Percentiles rank a stretch among this genome's conserved stretches.
Conservation (phyloP, 1,140 invertebrate species). For the Temnothorax nylanderi region DNA sequence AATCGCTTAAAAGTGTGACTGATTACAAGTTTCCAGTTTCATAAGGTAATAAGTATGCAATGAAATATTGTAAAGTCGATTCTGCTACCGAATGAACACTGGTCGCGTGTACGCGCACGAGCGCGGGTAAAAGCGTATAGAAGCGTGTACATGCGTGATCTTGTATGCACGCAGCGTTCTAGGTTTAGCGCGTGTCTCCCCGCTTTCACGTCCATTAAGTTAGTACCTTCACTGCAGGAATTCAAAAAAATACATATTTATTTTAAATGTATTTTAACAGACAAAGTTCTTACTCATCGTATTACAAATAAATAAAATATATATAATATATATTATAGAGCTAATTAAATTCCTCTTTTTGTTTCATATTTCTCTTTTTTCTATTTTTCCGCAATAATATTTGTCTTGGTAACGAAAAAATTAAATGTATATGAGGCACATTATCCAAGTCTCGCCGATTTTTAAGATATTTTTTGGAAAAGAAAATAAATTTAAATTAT, state of each 20-base stretch:
- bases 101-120: slow-evolving; percentile 66
- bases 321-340: not conserved
- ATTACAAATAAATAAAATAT: not conserved
- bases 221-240: not conserved
- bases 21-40: not conserved
- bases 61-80: slow-evolving; percentile 8
- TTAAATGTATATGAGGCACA: not conserved
- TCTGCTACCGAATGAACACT: not conserved
- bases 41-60: not conserved
- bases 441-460: not conserved
- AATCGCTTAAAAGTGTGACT: not conserved
- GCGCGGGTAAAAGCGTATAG: slow-evolving; percentile 34
- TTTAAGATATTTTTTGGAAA: not conserved
- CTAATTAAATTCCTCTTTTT: not conserved
- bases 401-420: not conserved
- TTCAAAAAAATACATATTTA: not conserved
- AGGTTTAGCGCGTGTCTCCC: slow-evolving; percentile 79
- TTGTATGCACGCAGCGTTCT: slow-evolving; percentile 80
- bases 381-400: not conserved
- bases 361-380: not conserved
- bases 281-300: not conserved
- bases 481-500: not conserved
- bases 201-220: slow-evolving; percentile 71
- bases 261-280: not conserved
- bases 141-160: slow-evolving; percentile 64